Base-by-base conservation (phyloP, 1,140 invertebrate genomes). In the Drosophila jambulina region DNA sequence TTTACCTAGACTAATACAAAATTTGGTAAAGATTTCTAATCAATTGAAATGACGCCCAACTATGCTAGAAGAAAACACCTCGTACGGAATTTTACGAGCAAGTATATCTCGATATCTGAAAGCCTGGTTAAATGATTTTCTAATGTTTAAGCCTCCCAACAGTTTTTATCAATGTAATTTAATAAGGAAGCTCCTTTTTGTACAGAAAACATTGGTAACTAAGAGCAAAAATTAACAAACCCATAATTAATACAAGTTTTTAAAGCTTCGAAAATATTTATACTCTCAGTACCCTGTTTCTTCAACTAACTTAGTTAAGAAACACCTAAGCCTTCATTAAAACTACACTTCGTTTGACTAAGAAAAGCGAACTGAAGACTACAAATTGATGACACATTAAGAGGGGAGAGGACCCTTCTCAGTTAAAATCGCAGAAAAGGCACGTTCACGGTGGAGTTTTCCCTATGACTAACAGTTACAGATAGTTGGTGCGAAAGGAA, bases 381-480 rank as follows among this genome's bases (percentile, higher is more conserved):
- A 19, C 17, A 67, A 34, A 51, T 27, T 21, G 46, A 48, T 32
- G 23, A 40, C 38, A 48, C 15, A 17, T 19, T 29, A 40, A 38
- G 25, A 34, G 17, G 32, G 42, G 4, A 0, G 12, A 21, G 10
- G 10, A 43, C 19, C 15, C 25, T 10, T 21, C 4, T 46, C 9
- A 21, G 32, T 25, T 42, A 43, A 78, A 78, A 78, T 45, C 51
- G 23, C 23, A 49, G 57, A 70, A 76, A 78, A 70, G 64, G 69
- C 75, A 78, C 75, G 75, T 70, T 38, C 49, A 45, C 27, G 48
- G 40, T 9, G n/a, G 32, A 64, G 36, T 68, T 40, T 74, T 68
- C 45, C 21, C 42, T 36, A 48, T 64, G 70, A 74, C 59, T 75
- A 57, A 61, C 56, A 68, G 63, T 40, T 49, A 34, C 62, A 53